Evolutionary conservation across 2,113 vertebrate genomes (phyloP).

Genomic region (Charadrius vociferus): DNA sequence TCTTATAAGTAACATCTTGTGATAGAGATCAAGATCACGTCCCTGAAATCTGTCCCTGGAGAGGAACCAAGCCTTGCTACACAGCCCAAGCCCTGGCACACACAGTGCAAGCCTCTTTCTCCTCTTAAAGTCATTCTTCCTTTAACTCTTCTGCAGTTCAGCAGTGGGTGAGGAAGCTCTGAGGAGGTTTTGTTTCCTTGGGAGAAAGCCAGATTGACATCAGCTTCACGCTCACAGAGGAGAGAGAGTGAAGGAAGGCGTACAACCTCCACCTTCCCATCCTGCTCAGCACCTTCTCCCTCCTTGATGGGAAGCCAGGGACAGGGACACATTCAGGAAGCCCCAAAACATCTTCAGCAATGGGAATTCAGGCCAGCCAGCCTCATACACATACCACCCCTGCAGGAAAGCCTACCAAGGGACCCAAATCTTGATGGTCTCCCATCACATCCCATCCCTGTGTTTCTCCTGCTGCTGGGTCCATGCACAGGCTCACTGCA

Average conservation of each 20-base stretch:
- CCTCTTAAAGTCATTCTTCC: background rate
- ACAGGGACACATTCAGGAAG: background rate
- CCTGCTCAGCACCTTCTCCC: background rate
- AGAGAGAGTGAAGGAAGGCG: background rate
- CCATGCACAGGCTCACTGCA: fast-evolving
- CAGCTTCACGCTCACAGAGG: background rate
- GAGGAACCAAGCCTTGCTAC: background rate
- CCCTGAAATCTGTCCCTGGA: background rate
- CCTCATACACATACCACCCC: fast-evolving
- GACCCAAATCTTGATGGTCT: background rate
- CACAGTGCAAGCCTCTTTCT: background rate
- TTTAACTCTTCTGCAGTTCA: background rate
- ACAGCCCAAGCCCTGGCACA: background rate
- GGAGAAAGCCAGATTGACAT: background rate
- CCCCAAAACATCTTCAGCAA: background rate
- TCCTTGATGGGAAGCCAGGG: background rate
- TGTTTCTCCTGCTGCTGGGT: background rate
- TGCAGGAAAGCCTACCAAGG: background rate
- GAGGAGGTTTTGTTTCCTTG: background rate
- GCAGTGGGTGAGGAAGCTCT: background rate
- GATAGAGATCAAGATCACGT: background rate
- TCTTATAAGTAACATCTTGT: background rate
- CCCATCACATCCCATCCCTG: background rate
- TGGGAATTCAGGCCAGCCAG: background rate
- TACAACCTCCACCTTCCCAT: background rate